Evolutionary conservation across 2,888 invertebrate species (phyloP), one percentile per base, ranked within the genome.

Genomic region (Stenodema calcarata): DNA sequence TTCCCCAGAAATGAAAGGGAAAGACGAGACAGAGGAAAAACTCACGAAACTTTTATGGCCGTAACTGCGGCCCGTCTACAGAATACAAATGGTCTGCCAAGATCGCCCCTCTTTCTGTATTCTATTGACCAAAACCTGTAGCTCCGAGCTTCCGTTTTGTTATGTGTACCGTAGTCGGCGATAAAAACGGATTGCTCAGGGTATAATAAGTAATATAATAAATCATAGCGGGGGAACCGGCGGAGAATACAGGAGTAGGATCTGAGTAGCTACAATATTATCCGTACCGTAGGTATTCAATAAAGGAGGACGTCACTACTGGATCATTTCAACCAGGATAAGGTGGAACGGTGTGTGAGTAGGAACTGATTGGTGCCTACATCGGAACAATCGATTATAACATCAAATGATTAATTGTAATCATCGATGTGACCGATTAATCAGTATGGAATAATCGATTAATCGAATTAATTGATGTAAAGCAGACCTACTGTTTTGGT

Each of bases 31-130:
- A 62, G 62, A 23, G 12, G 62, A 62, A 62, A 62, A 62, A n/a
- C 30, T 18, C 73, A 35, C 30, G 41, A 35, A 73, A 73, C 73
- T 73, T 73, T 73, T 73, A 73, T 73, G 73, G 73, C 35, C 30
- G 35, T 73, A n/a, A 41, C 16, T 28, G 73, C 35, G 16, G 14
- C 41, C 18, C 62, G 23, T 41, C 73, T 73, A 16, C 73, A 18
- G 73, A 73, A 73, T 73, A 73, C 73, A 73, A 73, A 73, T 73
- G 73, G 73, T 14, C 73, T 18, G 62, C 62, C 62, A 27, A 62
- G 62, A 62, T 62, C 62, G 62, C 62, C 62, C n/a, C 62, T 27
- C 23, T 62, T 62, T 62, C 62, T 62, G 62, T 62, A 62, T 62
- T 62, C 62, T 62, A 62, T 62, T 62, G 62, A 62, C 62, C 62